A percentile compares a stretch with the other conserved stretches of the same genome.
phyloP scores from a whole-genome alignment of 2,113 vertebrate genomes.

The Guaruba guarouba region DNA sequence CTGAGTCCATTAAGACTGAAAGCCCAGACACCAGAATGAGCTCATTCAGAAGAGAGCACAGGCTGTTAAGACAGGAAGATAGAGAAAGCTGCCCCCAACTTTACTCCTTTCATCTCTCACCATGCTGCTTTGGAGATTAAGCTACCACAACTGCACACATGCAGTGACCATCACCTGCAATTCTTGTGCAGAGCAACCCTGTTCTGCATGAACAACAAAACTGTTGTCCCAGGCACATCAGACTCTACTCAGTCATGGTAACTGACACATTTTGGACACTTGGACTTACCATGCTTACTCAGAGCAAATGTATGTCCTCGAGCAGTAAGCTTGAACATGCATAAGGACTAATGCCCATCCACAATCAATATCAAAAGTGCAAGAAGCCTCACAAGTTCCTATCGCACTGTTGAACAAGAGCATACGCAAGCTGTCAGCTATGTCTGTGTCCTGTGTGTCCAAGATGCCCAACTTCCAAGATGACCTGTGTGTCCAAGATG shows the following conservation, averaged over 20 bases:
- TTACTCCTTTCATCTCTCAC: not conserved
- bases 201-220: fast-evolving
- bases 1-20: not conserved
- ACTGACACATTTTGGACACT: not conserved
- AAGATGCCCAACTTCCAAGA: not conserved
- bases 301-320: not conserved
- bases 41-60: not conserved
- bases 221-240: not conserved
- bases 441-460: fast-evolving
- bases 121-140: not conserved
- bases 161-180: not conserved
- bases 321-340: not conserved
- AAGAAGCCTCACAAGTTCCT: not conserved
- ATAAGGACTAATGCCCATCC: not conserved
- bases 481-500: not conserved
- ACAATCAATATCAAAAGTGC: not conserved
- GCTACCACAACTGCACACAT: not conserved
- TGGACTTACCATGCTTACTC: not conserved
- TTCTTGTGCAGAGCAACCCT: not conserved
- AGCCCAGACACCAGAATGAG: not conserved
- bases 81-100: not conserved
- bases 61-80: not conserved
- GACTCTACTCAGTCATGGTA: not conserved
- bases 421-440: not conserved
- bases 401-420: not conserved